Evolutionary conservation across 2,888 invertebrate genomes (phyloP).

Genomic region (Eupithecia centaureata): DNA sequence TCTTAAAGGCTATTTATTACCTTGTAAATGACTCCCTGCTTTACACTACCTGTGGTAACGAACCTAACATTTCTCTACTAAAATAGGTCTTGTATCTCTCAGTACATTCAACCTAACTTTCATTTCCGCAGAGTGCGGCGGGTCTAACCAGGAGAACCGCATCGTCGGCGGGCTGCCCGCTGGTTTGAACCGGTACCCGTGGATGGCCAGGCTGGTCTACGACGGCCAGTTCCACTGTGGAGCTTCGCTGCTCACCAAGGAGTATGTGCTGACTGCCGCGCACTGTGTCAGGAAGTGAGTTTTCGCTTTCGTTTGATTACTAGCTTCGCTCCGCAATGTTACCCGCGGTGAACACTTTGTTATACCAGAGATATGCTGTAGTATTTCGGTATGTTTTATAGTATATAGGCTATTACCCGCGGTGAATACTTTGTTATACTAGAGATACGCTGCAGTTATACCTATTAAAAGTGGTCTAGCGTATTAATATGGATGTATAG

Average conservation of each 20-base stretch:
- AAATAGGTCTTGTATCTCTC: slow-evolving; percentile 32
- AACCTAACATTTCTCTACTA: slow-evolving; percentile 27
- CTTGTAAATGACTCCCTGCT: slow-evolving; percentile 1
- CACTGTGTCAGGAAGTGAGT: slow-evolving; percentile 92
- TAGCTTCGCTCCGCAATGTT: too few species aligned
- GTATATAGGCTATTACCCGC: too few species aligned
- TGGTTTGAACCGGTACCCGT: slow-evolving; percentile 92
- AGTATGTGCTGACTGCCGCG: slow-evolving; percentile 94
- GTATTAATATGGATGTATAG: too few species aligned
- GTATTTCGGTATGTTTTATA: too few species aligned
- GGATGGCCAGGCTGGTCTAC: slow-evolving; percentile 94
- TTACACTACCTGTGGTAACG: slow-evolving; percentile 11
- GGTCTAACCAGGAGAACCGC: slow-evolving; percentile 92
- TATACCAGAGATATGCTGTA: too few species aligned
- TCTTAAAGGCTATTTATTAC: neutral
- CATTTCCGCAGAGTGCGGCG: slow-evolving; percentile 88
- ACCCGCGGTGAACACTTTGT: too few species aligned
- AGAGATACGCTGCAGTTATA: too few species aligned
- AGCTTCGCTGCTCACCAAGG: slow-evolving; percentile 91
- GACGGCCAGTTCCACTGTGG: slow-evolving; percentile 96
- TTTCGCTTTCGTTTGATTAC: neutral
- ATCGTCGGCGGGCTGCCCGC: slow-evolving; percentile 94
- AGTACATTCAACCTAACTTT: slow-evolving; percentile 53
- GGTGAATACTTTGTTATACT: too few species aligned
- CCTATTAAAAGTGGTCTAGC: too few species aligned